Evolutionary conservation across 2,888 invertebrate species (phyloP).

Genomic region (Theretra japonica): DNA sequence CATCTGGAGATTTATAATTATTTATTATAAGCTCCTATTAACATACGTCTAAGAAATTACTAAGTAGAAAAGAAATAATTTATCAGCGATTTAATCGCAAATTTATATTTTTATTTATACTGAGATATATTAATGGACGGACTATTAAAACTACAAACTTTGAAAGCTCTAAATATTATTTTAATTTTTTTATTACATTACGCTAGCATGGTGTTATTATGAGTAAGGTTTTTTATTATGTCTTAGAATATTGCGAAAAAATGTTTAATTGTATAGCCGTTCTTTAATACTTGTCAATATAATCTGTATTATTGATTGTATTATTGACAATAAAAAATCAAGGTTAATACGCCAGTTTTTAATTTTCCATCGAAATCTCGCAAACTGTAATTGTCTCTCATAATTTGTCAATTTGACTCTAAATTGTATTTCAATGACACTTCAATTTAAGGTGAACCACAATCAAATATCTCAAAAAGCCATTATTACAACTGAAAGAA

Average conservation of each 20-base stretch:
- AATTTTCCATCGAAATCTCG: too few species aligned
- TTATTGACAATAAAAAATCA: too few species aligned
- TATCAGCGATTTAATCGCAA: constrained; percentile 1
- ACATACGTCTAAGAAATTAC: constrained; percentile 9
- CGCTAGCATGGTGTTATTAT: background rate
- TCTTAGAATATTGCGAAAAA: background rate
- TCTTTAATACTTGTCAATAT: too few species aligned
- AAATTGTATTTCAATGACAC: too few species aligned
- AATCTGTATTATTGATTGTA: too few species aligned
- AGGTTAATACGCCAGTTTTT: too few species aligned
- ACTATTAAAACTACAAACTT: constrained; percentile 9
- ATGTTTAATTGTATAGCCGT: too few species aligned
- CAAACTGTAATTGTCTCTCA: too few species aligned
- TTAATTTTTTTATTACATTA: constrained; percentile 2
- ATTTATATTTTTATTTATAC: background rate
- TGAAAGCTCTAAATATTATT: background rate
- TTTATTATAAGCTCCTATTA: constrained; percentile 1
- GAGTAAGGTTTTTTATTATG: background rate
- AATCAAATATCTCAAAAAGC: too few species aligned
- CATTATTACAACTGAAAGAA: too few species aligned
- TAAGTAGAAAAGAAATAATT: background rate
- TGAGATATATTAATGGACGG: constrained; percentile 17
- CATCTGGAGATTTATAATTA: constrained; percentile 20
- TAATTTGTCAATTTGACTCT: too few species aligned
- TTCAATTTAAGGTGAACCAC: too few species aligned